Percentiles rank a stretch among this genome's conserved stretches.
phyloP scores from a whole-genome alignment of 2,797 vertebrate genomes.

The Sebastes trivittatus region DNA sequence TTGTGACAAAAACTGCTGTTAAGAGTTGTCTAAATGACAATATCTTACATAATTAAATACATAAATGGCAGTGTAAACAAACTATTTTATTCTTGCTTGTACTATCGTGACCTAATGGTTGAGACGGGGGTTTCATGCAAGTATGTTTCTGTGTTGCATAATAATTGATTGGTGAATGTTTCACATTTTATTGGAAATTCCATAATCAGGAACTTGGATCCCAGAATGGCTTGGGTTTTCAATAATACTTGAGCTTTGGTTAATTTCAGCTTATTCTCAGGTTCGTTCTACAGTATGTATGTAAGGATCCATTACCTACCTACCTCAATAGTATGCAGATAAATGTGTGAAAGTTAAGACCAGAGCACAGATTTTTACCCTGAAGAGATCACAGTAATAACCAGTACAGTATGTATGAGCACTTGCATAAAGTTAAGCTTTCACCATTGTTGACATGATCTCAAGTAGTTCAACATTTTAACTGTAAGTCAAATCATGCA shows the following conservation, averaged over 20 bases:
- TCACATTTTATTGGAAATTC: constrained; percentile 31
- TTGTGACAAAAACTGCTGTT: neutral
- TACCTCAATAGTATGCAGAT: constrained; percentile 37
- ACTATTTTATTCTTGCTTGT: neutral
- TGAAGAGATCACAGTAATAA: constrained; percentile 76
- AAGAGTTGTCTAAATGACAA: constrained; percentile 11
- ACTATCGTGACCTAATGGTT: neutral
- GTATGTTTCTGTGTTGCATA: neutral
- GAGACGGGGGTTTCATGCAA: neutral
- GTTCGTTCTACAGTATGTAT: neutral
- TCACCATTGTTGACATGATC: constrained; percentile 46
- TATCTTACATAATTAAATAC: constrained; percentile 26
- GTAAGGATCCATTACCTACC: neutral
- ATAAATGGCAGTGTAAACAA: constrained; percentile 20
- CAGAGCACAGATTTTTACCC: constrained; percentile 51
- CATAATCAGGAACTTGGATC: constrained; percentile 15
- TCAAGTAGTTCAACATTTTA: constrained; percentile 53
- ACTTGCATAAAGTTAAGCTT: constrained; percentile 58
- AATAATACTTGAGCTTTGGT: constrained; percentile 30
- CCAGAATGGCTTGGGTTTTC: constrained; percentile 47
- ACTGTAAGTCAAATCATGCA: constrained; percentile 53
- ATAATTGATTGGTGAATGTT: constrained; percentile 4
- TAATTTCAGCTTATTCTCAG: constrained; percentile 13
- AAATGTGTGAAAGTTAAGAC: constrained; percentile 36
- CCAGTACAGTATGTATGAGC: constrained; percentile 67